phyloP scores from a whole-genome alignment of 2,797 vertebrate genomes.

The Mus caroli region DNA sequence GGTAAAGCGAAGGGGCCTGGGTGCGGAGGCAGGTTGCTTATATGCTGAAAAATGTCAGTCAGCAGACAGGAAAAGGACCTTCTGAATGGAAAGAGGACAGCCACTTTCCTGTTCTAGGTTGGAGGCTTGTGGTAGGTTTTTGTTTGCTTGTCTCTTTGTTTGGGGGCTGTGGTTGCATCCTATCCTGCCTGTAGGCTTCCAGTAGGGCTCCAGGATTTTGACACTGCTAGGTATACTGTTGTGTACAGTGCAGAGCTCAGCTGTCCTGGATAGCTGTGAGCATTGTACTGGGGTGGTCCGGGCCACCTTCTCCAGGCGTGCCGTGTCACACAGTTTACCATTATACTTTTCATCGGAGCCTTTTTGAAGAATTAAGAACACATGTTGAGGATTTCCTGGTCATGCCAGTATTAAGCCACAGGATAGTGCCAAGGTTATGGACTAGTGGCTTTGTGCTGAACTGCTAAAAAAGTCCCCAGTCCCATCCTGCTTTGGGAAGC shows the following conservation, averaged over 20 bases:
- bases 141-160: background rate
- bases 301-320: background rate
- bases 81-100: slow-evolving; percentile 84
- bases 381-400: background rate
- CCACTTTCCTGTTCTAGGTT: slow-evolving; percentile 76
- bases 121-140: slow-evolving; percentile 49
- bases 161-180: slow-evolving; percentile 59
- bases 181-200: background rate
- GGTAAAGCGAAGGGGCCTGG: slow-evolving; percentile 79
- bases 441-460: background rate
- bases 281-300: background rate
- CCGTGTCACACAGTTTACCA: background rate
- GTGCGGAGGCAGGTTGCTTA: slow-evolving; percentile 84
- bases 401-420: background rate
- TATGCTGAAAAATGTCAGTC: slow-evolving; percentile 87
- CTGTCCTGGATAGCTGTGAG: background rate
- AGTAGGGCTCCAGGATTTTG: background rate
- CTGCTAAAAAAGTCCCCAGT: background rate
- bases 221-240: background rate
- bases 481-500: no score
- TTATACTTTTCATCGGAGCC: background rate
- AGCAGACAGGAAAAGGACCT: slow-evolving; percentile 79
- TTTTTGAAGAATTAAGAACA: background rate
- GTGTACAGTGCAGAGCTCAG: background rate
- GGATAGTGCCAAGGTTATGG: background rate